Conservation (phyloP, 2,888 invertebrate species). For the Endomychus coccineus region DNA sequence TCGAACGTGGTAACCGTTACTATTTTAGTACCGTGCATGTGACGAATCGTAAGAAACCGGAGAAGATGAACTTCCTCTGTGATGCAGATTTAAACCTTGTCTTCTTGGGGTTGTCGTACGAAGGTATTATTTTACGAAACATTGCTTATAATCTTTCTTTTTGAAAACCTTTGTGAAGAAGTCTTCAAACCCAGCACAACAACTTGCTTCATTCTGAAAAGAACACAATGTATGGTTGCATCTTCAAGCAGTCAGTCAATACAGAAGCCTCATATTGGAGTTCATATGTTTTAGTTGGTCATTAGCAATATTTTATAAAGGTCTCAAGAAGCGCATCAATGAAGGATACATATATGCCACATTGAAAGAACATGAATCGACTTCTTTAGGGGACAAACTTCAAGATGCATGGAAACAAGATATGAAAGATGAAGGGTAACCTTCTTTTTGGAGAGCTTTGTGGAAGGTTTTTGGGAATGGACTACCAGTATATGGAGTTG, state of each 20-base stretch:
- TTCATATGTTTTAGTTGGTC: conserved; percentile 46
- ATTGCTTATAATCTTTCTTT: too few relatives aligned
- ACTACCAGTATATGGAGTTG: conserved; percentile 21
- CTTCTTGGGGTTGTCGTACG: too few relatives aligned
- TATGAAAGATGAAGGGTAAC: conserved; percentile 23
- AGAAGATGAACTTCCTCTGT: too few relatives aligned
- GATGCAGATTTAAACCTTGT: too few relatives aligned
- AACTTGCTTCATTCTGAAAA: too few relatives aligned
- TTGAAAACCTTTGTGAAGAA: too few relatives aligned
- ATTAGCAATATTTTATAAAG: conserved; percentile 44
- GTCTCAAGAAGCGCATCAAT: conserved; percentile 43
- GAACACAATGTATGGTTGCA: too few relatives aligned
- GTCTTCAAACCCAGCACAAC: too few relatives aligned
- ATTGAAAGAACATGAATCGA: conserved; percentile 42
- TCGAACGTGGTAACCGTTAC: not conserved
- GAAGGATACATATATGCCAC: conserved; percentile 46
- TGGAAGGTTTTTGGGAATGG: conserved; percentile 27
- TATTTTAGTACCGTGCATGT: not conserved
- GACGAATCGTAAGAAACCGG: too few relatives aligned
- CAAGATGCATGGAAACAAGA: conserved; percentile 35
- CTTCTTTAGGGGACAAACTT: conserved; percentile 39
- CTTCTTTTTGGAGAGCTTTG: conserved; percentile 30
- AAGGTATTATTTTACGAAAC: too few relatives aligned
- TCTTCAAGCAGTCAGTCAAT: too few relatives aligned
- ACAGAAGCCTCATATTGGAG: too few relatives aligned